Conservation (phyloP, 2,113 vertebrate genomes). For the Dissostichus mawsoni region DNA sequence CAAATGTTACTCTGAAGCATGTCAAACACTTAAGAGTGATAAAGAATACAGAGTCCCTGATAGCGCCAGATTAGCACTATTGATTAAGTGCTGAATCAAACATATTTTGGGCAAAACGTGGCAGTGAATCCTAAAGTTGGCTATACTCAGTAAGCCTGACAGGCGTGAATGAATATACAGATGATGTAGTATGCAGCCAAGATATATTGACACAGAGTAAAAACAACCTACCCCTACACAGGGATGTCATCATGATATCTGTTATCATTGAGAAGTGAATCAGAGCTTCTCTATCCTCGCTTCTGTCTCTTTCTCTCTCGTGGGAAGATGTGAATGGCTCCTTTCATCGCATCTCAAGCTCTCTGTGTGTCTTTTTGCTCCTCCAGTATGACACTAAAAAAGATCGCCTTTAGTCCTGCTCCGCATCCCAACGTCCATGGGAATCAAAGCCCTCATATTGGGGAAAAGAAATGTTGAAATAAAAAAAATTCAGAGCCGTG, state of each 20-base stretch:
- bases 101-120: slow-evolving; percentile 28
- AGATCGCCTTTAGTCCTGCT: slow-evolving; percentile 46
- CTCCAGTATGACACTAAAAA: slow-evolving; percentile 40
- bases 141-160: slow-evolving; percentile 25
- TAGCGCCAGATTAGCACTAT: slow-evolving; percentile 53
- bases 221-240: slow-evolving; percentile 67
- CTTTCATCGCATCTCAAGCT: slow-evolving; percentile 66
- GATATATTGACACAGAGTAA: slow-evolving; percentile 31
- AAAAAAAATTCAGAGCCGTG: slow-evolving; percentile 13
- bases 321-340: slow-evolving; percentile 53
- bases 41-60: neutral
- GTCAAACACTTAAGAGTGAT: neutral
- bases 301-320: slow-evolving; percentile 19
- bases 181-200: neutral
- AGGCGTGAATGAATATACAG: neutral
- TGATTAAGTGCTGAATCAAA: slow-evolving; percentile 55
- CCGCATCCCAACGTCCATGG: slow-evolving; percentile 32
- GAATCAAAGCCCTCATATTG: slow-evolving; percentile 61
- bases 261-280: slow-evolving; percentile 54
- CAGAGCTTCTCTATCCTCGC: slow-evolving; percentile 43
- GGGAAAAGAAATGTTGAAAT: slow-evolving; percentile 1
- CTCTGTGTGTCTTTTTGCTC: slow-evolving; percentile 22
- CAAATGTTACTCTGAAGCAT: neutral
- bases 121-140: slow-evolving; percentile 27
- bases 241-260: slow-evolving; percentile 63